phyloP scores from a whole-genome alignment of 1,140 invertebrate species.

The Sesamia nonagrioides region DNA sequence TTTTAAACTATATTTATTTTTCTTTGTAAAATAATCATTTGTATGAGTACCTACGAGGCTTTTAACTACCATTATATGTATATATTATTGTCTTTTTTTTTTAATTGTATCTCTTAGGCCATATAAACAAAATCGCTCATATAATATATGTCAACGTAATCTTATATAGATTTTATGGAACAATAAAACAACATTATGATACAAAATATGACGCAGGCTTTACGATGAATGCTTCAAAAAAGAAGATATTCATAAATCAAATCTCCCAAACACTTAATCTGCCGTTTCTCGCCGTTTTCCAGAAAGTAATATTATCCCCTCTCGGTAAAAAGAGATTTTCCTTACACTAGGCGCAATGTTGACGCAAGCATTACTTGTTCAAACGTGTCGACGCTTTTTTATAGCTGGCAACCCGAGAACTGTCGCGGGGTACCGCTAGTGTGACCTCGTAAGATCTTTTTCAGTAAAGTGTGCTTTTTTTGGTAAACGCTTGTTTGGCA shows the following conservation, averaged over 20 bases:
- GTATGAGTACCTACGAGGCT: too few species aligned
- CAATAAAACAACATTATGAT: constrained; percentile 22
- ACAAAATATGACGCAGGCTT: constrained; percentile 18
- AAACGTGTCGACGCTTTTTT: constrained; percentile 68
- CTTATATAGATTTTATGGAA: neutral
- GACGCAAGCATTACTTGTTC: constrained; percentile 76
- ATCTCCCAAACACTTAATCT: constrained; percentile 31
- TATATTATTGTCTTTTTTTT: too few species aligned
- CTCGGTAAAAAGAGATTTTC: constrained; percentile 44
- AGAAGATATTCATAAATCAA: constrained; percentile 31
- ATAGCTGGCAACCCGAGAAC: constrained; percentile 47
- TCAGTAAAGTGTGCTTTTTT: neutral
- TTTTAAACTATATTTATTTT: too few species aligned
- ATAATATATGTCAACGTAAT: neutral
- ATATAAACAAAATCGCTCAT: neutral
- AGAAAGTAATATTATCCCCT: constrained; percentile 41
- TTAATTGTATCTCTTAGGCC: neutral
- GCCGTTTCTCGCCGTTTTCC: constrained; percentile 36
- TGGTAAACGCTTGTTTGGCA: neutral
- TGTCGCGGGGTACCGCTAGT: constrained; percentile 13
- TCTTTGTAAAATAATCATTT: too few species aligned
- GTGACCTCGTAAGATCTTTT: constrained; percentile 34
- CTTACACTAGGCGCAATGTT: constrained; percentile 57
- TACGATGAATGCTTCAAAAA: constrained; percentile 4
- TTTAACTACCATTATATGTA: too few species aligned